Evolutionary conservation across 2,113 vertebrate genomes (phyloP).

Genomic region (Pao palembangensis): DNA sequence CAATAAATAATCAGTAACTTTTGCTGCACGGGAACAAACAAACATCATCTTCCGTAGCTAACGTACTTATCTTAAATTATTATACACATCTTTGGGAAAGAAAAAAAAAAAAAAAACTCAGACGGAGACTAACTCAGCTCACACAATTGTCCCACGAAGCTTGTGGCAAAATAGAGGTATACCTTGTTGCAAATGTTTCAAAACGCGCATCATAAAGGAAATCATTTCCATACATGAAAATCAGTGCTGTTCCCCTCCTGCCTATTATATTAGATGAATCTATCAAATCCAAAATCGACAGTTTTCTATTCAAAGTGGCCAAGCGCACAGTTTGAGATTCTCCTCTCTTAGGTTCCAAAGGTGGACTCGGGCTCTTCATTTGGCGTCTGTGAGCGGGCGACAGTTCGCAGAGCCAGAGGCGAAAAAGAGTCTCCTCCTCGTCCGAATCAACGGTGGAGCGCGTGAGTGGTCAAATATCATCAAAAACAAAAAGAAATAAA

Average conservation of each 20-base stretch:
- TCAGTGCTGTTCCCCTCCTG: conserved; percentile 71
- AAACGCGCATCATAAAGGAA: conserved; percentile 73
- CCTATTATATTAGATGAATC: conserved; percentile 56
- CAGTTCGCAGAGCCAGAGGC: no score
- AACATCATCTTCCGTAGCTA: conserved; percentile 74
- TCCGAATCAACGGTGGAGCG: no score
- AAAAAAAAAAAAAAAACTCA: conserved; percentile 75
- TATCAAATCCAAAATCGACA: conserved; percentile 63
- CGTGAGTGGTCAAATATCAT: no score
- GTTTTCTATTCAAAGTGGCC: conserved; percentile 67
- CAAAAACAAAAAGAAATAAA: conserved; percentile 6
- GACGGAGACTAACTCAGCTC: conserved; percentile 88
- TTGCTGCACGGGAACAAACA: conserved; percentile 92
- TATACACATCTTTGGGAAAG: conserved; percentile 92
- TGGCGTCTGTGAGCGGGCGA: no score
- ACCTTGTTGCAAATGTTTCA: conserved; percentile 97
- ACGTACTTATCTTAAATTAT: conserved; percentile 79
- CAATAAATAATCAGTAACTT: conserved; percentile 99
- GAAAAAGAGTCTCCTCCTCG: no score
- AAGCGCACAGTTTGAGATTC: conserved; percentile 67
- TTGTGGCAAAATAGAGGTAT: conserved; percentile 97
- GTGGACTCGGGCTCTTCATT: conserved; percentile 50
- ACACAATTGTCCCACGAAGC: conserved; percentile 86
- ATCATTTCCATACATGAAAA: conserved; percentile 33
- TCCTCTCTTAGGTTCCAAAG: conserved; percentile 12